A percentile compares a stretch with the other conserved stretches of the same genome.
Evolutionary conservation across 2,797 vertebrate genomes (phyloP).

Genomic region (Philypnodon macrostomus): DNA sequence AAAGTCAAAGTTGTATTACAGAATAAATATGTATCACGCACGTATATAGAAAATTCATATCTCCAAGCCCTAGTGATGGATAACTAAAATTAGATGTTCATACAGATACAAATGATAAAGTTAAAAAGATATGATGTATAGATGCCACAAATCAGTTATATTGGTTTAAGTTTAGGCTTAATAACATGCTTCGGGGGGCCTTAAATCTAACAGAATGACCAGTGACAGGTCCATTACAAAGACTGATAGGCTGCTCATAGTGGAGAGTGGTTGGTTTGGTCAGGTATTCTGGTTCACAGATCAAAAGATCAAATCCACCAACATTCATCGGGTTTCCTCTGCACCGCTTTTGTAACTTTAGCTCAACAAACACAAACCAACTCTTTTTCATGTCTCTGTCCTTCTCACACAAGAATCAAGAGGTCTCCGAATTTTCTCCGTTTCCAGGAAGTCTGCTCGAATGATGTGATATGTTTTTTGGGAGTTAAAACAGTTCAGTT

Average conservation of each 20-base stretch:
- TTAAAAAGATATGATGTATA: conserved; percentile 2
- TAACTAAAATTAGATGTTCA: conserved; percentile 34
- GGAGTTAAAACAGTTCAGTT: conserved; percentile 18
- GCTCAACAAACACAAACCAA: conserved; percentile 42
- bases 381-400: background rate
- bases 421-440: conserved; percentile 21
- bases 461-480: conserved; percentile 23
- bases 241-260: conserved; percentile 21
- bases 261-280: conserved; percentile 31
- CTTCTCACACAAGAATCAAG: conserved; percentile 20
- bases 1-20: too few species aligned
- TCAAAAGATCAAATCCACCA: conserved; percentile 51
- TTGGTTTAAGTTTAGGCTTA: conserved; percentile 12
- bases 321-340: conserved; percentile 42
- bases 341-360: conserved; percentile 24
- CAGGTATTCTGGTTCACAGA: conserved; percentile 47
- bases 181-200: conserved; percentile 4
- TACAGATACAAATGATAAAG: conserved; percentile 22
- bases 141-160: conserved; percentile 13
- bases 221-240: conserved; percentile 20
- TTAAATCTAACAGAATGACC: conserved; percentile 14
- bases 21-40: too few species aligned
- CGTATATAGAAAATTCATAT: too few species aligned
- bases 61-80: conserved; percentile 32
- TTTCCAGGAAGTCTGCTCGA: conserved; percentile 32